These are phyloP conservation scores for Cheiracanthium punctorium DNA, from an alignment of 2,888 invertebrate species.

Conservation along the genomic window DNA sequence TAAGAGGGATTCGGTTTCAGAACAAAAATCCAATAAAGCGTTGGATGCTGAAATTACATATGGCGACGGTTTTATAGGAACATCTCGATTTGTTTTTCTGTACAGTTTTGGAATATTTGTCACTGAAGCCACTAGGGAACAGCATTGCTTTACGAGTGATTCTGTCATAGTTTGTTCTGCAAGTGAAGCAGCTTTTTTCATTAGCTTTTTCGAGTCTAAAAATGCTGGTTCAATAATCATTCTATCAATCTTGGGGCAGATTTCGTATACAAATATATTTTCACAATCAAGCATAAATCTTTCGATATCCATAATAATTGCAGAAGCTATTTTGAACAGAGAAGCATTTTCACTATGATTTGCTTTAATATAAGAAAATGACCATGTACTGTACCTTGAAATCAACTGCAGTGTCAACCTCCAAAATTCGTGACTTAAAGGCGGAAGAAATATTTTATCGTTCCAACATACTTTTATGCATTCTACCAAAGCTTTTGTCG, in stretches of 20 bases:
- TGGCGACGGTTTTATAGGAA: slow-evolving; percentile 86
- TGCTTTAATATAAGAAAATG: too few species aligned
- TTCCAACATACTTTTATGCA: neutral
- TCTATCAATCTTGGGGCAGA: neutral
- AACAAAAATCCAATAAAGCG: neutral
- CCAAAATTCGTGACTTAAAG: neutral
- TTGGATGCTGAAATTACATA: slow-evolving; percentile 81
- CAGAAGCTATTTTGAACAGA: too few species aligned
- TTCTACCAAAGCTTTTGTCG: neutral
- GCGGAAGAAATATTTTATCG: neutral
- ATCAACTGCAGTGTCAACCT: neutral
- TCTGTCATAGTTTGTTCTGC: neutral
- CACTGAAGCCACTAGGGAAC: slow-evolving; percentile 78
- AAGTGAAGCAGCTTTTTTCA: neutral
- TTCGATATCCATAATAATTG: neutral
- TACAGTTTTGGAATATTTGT: slow-evolving; percentile 95
- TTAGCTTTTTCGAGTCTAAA: neutral
- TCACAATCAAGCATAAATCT: neutral
- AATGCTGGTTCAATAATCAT: neutral
- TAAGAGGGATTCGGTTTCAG: neutral
- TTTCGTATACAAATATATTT: neutral
- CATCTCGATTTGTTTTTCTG: slow-evolving; percentile 90
- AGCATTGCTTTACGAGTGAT: slow-evolving; percentile 9
- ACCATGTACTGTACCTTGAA: neutral
- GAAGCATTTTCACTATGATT: too few species aligned